Evolutionary conservation across 2,797 vertebrate genomes (phyloP), one percentile per base, ranked within the genome.

Genomic region (Pantherophis alleghaniensis): DNA sequence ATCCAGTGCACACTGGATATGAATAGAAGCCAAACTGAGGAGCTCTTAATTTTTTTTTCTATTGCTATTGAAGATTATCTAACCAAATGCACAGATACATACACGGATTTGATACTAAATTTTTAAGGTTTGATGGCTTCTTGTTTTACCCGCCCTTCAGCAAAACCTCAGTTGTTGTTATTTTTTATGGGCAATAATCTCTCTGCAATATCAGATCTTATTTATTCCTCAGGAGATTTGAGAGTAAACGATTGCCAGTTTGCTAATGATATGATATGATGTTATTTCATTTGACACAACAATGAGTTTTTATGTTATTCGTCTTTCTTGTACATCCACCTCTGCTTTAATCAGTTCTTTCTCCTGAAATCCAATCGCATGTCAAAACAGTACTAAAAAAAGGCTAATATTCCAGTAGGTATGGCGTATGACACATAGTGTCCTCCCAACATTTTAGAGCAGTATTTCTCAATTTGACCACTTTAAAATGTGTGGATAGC

Each of bases 31-130:
- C 69, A 86, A 92, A 32, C 86, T 47, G 87, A 69, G 37, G 28
- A 56, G 32, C 92, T 89, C 91, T 94, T 94, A 37, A 94, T 87
- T 96, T 95, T 94, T 93, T 59, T 95, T 94, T 92, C 87, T 93
- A 91, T 93, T 59, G 42, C 32, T 92, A 63, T 87, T 87, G 87
- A 87, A 94, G 57, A 89, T 87, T 51, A 56, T 28, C 47, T 88
- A 91, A 63, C 56, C 42, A 63, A 91, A 87, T 92, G 86, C 86
- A 89, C 59, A 20, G 13, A 88, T 42, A 11, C 37, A 42, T 22
- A 83, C 74, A 11, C 2, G 4, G 37, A 4, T 47, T 83, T 83
- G 37, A 83, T 12, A 24, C 10, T 83, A 24, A 47, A 11, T 83
- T 83, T 83, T 24, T 47, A 47, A 22, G 9, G 4, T 83, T 47